phyloP scores from a whole-genome alignment of 2,113 vertebrate species.

The Crypturellus undulatus region DNA sequence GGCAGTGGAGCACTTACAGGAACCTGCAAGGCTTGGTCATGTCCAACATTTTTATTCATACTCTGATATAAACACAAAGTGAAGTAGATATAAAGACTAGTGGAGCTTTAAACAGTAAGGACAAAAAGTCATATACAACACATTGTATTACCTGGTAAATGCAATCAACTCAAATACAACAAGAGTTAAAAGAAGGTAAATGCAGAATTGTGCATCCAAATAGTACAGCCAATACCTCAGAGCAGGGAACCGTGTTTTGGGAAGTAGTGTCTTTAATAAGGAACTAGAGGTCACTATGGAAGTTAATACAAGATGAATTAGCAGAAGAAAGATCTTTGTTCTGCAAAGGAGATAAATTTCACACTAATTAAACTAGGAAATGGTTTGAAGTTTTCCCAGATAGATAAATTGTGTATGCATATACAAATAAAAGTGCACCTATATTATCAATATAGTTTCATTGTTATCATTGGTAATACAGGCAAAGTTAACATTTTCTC shows the following conservation, averaged over 20 bases:
- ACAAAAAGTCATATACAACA: background rate
- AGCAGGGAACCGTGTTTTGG: background rate
- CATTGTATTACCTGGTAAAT: background rate
- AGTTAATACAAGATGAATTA: background rate
- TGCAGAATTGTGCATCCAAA: background rate
- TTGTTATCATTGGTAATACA: background rate
- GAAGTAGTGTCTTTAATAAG: fast-evolving
- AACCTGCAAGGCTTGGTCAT: background rate
- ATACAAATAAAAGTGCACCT: background rate
- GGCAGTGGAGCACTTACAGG: background rate
- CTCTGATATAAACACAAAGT: background rate
- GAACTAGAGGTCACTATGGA: too few species aligned
- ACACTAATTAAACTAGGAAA: background rate
- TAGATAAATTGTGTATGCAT: fast-evolving
- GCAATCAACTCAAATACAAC: background rate
- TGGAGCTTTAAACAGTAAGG: fast-evolving
- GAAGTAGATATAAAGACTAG: background rate
- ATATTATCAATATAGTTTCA: background rate
- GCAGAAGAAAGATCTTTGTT: background rate
- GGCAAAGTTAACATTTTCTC: background rate
- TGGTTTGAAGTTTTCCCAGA: background rate
- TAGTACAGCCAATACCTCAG: fast-evolving
- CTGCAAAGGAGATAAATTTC: background rate
- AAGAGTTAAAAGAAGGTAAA: background rate
- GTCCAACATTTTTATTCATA: background rate